Conservation (phyloP, 2,888 invertebrate species). For the Phorcus lineatus region DNA sequence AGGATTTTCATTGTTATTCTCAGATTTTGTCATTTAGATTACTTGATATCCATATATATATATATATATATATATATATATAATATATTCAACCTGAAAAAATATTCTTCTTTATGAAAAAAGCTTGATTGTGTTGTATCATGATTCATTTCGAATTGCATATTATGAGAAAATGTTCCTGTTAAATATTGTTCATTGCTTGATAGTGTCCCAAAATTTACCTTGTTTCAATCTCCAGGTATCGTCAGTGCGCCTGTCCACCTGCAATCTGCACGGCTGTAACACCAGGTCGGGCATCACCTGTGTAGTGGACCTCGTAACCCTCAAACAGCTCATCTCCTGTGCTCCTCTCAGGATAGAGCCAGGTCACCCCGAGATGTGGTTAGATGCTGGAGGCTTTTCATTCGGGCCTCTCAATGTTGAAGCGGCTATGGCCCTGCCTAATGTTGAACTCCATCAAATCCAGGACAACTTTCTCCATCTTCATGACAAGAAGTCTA, state of each 20-base stretch:
- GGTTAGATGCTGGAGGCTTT: constrained; percentile 94
- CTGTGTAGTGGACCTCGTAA: constrained; percentile 86
- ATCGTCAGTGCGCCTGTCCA: constrained; percentile 90
- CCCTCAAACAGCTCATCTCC: constrained; percentile 82
- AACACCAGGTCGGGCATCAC: constrained; percentile 93
- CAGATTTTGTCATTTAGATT: no score
- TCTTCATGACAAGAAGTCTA: constrained; percentile 85
- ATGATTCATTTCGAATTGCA: no score
- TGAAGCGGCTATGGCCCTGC: constrained; percentile 87
- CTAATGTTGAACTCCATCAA: constrained; percentile 65
- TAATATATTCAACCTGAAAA: no score
- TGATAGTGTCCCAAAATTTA: background rate
- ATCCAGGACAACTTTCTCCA: constrained; percentile 76
- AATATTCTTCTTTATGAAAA: no score
- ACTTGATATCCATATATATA: no score
- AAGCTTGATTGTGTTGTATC: no score
- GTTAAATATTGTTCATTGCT: no score
- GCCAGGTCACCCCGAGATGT: constrained; percentile 74
- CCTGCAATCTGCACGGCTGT: constrained; percentile 95
- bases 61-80: no score
- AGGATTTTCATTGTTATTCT: background rate
- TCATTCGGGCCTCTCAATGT: constrained; percentile 92
- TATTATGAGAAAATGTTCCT: no score
- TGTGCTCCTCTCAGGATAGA: constrained; percentile 71
- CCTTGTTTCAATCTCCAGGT: constrained; percentile 77